phyloP scores from a whole-genome alignment of 2,797 vertebrate species.

The Brotula barbata region DNA sequence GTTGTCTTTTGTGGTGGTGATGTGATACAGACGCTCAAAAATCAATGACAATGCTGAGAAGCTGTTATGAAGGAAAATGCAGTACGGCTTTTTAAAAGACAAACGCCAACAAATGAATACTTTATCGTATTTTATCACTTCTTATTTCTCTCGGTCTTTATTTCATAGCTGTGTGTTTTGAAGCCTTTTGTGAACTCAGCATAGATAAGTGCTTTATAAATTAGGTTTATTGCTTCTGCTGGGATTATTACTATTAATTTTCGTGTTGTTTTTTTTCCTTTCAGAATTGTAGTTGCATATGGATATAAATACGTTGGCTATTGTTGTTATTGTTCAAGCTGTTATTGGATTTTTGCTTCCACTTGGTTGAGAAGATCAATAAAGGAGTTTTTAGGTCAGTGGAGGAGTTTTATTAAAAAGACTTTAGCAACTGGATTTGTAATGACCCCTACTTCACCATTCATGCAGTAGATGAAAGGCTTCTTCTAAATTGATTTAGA shows the following conservation, averaged over 20 bases:
- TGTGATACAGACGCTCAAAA: too few relatives aligned
- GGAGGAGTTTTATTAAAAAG: neutral
- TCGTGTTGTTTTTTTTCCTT: neutral
- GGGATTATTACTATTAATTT: constrained; percentile 7
- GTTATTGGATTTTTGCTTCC: constrained; percentile 17
- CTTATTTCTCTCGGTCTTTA: neutral
- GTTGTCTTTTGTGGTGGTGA: neutral
- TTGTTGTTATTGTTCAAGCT: constrained; percentile 25
- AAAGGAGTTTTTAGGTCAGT: constrained; percentile 9
- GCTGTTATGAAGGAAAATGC: too few relatives aligned
- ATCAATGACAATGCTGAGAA: too few relatives aligned
- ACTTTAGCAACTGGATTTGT: constrained; percentile 6
- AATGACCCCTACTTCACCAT: constrained; percentile 10
- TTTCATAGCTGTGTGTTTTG: neutral
- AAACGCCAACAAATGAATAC: constrained; percentile 8
- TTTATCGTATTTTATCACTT: neutral
- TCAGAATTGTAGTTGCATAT: constrained; percentile 3
- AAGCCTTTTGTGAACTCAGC: constrained; percentile 5
- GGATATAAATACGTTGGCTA: constrained; percentile 6
- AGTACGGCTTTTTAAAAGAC: neutral
- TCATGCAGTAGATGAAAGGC: constrained; percentile 5
- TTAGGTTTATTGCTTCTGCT: neutral
- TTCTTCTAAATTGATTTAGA: neutral
- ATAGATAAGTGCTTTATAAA: constrained; percentile 7
- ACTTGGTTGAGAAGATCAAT: constrained; percentile 16